Evolutionary conservation across 2,888 invertebrate genomes (phyloP).

Genomic region (Pristionchus arcanus): DNA sequence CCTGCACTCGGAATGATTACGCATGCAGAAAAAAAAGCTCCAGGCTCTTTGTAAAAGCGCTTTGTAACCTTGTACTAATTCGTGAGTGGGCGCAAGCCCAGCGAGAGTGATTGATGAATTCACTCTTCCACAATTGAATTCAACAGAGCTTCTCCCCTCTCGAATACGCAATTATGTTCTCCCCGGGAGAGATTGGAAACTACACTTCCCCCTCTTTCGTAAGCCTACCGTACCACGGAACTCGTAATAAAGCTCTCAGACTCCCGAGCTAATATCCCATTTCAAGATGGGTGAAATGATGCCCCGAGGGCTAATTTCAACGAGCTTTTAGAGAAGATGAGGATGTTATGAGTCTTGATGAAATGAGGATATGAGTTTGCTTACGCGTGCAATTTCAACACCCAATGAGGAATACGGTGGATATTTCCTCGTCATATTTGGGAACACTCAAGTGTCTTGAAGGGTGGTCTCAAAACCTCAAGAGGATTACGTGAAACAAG

Average conservation of each 20-base stretch:
- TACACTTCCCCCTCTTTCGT: not conserved
- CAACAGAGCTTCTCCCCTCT: not conserved
- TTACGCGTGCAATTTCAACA: not conserved
- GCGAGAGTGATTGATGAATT: slow-evolving; percentile 21
- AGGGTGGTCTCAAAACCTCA: too few species aligned
- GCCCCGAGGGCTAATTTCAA: slow-evolving; percentile 41
- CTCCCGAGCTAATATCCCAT: not conserved
- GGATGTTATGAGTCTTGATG: slow-evolving; percentile 42
- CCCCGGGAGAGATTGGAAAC: not conserved
- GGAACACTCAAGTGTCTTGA: too few species aligned
- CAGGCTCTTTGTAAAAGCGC: too few species aligned
- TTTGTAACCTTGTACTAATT: not conserved
- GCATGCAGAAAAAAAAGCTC: too few species aligned
- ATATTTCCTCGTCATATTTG: not conserved
- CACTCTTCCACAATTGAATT: slow-evolving; percentile 19
- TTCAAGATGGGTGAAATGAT: not conserved
- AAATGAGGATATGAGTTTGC: not conserved
- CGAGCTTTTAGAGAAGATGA: slow-evolving; percentile 8
- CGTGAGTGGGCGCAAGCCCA: not conserved
- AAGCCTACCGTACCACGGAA: not conserved
- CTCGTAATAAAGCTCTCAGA: not conserved
- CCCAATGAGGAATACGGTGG: not conserved
- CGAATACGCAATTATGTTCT: slow-evolving; percentile 29
- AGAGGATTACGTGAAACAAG: too few species aligned
- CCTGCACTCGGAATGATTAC: too few species aligned